phyloP scores from a whole-genome alignment of 1,140 invertebrate species.

The honey bee (Apis mellifera) region Amel_HAv3.1 CM009944.2:7567501-7568000 shows the following conservation, averaged over 20 bases:
- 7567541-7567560: neutral
- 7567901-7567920: neutral
- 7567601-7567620: conserved; percentile 56
- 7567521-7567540: neutral
- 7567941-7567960: neutral
- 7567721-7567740: conserved; percentile 23
- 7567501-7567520: conserved; percentile 49
- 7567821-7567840: neutral
- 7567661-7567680: too few relatives aligned
- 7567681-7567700: too few relatives aligned
- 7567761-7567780: conserved; percentile 4
- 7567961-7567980: conserved; percentile 26
- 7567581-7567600: conserved; percentile 56
- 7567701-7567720: conserved; percentile 4
- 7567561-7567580: neutral
- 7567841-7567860: neutral
- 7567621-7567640: neutral
- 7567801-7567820: neutral
- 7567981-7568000: neutral
- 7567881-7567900: neutral
- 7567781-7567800: too few relatives aligned
- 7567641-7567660: too few relatives aligned
- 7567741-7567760: conserved; percentile 61
- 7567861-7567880: neutral
- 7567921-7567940: neutral